phyloP scores from a whole-genome alignment of 2,888 invertebrate genomes.

The Ormia ochracea region DNA sequence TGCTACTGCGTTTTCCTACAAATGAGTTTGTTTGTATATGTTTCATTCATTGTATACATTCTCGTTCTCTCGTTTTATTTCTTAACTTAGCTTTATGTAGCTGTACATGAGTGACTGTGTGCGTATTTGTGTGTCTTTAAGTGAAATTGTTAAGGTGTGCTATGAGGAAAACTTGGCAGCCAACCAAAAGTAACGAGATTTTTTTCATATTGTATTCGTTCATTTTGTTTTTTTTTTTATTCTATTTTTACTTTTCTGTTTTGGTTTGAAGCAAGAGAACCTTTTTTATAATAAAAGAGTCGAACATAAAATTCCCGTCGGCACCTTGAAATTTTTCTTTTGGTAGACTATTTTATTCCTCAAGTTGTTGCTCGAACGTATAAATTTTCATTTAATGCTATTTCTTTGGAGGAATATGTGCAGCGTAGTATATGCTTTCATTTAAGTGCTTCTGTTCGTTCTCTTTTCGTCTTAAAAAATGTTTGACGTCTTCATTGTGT shows the following conservation, averaged over 20 bases:
- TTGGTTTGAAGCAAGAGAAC: conserved; percentile 46
- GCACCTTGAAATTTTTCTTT: conserved; percentile 64
- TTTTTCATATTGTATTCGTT: conserved; percentile 48
- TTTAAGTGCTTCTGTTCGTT: background rate
- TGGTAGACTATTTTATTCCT: background rate
- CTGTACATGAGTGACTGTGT: conserved; percentile 43
- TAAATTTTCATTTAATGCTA: conserved; percentile 20
- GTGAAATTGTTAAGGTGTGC: conserved; percentile 72
- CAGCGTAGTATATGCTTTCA: background rate
- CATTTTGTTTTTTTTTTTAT: conserved; percentile 44
- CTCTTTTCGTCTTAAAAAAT: background rate
- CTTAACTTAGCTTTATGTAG: conserved; percentile 25
- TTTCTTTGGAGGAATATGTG: conserved; percentile 9
- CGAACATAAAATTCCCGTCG: conserved; percentile 68
- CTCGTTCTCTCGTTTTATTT: conserved; percentile 57
- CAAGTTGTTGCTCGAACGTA: background rate
- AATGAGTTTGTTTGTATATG: background rate
- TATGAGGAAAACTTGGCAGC: conserved; percentile 72
- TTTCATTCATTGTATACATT: conserved; percentile 36
- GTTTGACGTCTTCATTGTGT: background rate
- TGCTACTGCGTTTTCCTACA: background rate
- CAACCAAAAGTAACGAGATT: conserved; percentile 74
- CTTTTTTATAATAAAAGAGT: conserved; percentile 44
- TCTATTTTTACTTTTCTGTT: conserved; percentile 23
- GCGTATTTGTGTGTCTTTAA: conserved; percentile 27